phyloP scores from a whole-genome alignment of 2,888 invertebrate species.

The Phragmatobia fuliginosa region DNA sequence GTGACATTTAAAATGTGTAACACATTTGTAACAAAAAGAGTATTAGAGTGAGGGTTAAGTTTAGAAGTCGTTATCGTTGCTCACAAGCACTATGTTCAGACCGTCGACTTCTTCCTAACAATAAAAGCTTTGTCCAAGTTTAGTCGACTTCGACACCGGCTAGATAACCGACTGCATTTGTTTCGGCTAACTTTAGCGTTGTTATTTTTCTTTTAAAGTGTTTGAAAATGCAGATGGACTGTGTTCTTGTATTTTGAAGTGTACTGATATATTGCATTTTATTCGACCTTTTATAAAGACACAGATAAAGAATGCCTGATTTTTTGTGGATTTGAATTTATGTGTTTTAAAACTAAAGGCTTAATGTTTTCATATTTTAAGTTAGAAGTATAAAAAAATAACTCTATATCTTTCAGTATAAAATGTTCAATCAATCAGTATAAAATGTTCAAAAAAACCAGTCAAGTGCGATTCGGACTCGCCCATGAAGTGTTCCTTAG shows the following conservation, averaged over 20 bases:
- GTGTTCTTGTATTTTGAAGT: constrained; percentile 9
- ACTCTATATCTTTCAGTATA: too few species aligned
- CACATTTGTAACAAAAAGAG: constrained; percentile 40
- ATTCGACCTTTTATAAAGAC: neutral
- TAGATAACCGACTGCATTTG: constrained; percentile 77
- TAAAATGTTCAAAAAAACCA: too few species aligned
- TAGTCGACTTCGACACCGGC: constrained; percentile 51
- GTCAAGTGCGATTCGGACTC: too few species aligned
- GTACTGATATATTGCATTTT: neutral
- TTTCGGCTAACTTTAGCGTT: constrained; percentile 61
- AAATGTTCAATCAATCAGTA: too few species aligned
- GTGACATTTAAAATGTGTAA: constrained; percentile 6
- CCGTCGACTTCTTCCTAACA: constrained; percentile 69
- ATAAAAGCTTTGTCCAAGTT: constrained; percentile 82
- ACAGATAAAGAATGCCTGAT: neutral
- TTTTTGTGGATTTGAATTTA: neutral
- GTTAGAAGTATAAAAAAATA: too few species aligned
- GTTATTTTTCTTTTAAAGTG: constrained; percentile 44
- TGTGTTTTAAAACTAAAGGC: neutral
- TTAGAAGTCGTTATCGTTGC: constrained; percentile 77
- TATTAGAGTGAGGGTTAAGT: constrained; percentile 56
- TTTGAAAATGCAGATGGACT: constrained; percentile 23
- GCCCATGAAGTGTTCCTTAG: too few species aligned
- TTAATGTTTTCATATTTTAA: neutral
- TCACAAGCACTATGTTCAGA: constrained; percentile 54